Evolutionary conservation across 2,113 vertebrate genomes (phyloP), one percentile per base, ranked within the genome.

Genomic region (Quiscalus mexicanus): DNA sequence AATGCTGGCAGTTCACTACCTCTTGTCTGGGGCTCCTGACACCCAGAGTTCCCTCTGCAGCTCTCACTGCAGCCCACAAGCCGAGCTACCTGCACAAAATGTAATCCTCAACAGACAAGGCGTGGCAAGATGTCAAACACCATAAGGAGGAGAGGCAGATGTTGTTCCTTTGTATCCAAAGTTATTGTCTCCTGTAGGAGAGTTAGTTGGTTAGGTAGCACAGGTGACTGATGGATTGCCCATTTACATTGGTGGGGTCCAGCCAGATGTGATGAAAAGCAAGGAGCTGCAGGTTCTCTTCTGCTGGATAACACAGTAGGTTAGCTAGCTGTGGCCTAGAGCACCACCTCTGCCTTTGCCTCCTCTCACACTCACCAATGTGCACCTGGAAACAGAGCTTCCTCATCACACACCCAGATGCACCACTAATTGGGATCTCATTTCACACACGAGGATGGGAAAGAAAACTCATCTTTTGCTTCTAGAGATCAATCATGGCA

Each of bases 1-100:
- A 75, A 33, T 12, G 3, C 28, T 3, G 0, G 16, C 78, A 41
- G 11, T 25, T 47, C 53, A 47, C 0, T 5, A 9, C 6, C 11
- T 53, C 30, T 55, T 76, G 3, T 11, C 39, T 47, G 17, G 4
- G 7, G 10, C 11, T 55, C 6, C 18, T 0, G 1, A n/a, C 30
- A 35, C 6, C 5, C n/a, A 11, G 11, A 42, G 21, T 3, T 69
- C 30, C 55, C 12, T 68, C 78, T 62, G 20, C n/a, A 62, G 47
- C 27, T 58, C 35, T 39, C 24, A 4, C 6, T 74, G 50, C 59
- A 47, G 20, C 24, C n/a, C 12, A 5, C 16, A 13, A 52, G n/a
- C 33, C 0, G 1, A 60, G 33, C 16, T 17, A n/a, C 69, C 39
- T 31, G 62, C 14, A 22, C 21, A 15, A 22, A 75, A 69, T 14